Evolutionary conservation across 2,797 vertebrate genomes (phyloP).

Genomic region (Lagorchestes hirsutus): DNA sequence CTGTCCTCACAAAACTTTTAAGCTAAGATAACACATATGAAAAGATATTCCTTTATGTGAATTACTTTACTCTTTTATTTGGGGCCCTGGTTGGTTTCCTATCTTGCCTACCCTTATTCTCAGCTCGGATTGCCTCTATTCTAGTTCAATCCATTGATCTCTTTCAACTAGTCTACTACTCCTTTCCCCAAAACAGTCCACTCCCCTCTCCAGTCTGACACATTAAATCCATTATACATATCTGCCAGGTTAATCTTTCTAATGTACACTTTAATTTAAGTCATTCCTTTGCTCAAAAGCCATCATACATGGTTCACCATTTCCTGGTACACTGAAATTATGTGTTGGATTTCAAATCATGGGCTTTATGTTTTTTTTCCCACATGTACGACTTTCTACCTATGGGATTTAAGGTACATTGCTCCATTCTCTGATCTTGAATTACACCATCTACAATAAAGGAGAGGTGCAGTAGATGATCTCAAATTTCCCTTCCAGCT

Average conservation of each 20-base stretch:
- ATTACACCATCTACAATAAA: neutral
- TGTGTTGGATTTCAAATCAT: neutral
- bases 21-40: neutral
- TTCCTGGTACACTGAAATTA: neutral
- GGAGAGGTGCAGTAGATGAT: neutral
- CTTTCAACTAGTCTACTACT: neutral
- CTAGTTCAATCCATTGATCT: neutral
- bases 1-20: neutral
- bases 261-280: neutral
- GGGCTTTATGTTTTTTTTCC: neutral
- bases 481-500: neutral
- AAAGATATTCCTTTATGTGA: neutral
- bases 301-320: neutral
- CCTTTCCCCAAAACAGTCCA: neutral
- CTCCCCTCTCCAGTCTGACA: neutral
- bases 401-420: neutral
- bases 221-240: neutral
- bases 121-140: neutral
- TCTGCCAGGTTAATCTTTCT: neutral
- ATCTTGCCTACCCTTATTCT: neutral
- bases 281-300: neutral
- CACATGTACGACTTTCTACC: neutral
- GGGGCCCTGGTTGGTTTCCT: neutral
- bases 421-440: neutral
- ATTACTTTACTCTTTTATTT: neutral